Conservation (phyloP, 1,140 invertebrate species). For the Aplysia californica region DNA sequence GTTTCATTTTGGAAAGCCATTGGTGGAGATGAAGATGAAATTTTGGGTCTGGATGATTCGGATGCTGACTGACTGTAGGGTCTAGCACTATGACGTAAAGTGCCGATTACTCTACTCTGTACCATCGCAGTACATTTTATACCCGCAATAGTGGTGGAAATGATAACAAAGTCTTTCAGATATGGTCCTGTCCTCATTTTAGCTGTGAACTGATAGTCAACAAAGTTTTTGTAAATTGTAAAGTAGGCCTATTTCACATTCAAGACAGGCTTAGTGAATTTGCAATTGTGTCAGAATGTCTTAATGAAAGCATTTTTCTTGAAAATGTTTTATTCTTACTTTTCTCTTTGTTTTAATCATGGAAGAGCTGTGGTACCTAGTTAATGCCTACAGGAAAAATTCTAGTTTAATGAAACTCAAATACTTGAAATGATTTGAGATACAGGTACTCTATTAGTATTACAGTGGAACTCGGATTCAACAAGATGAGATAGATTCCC, state of each 20-base stretch:
- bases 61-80: conserved; percentile 2
- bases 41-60: conserved; percentile 64
- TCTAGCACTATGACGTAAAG: not conserved
- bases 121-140: not conserved
- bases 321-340: too few relatives aligned
- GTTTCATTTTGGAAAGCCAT: conserved; percentile 84
- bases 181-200: not conserved
- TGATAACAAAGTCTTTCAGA: not conserved
- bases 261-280: too few relatives aligned
- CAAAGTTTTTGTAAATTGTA: not conserved
- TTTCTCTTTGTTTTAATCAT: too few relatives aligned
- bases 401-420: too few relatives aligned
- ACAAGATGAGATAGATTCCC: too few relatives aligned
- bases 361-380: too few relatives aligned
- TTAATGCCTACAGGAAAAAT: too few relatives aligned
- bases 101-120: not conserved
- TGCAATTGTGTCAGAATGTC: too few relatives aligned
- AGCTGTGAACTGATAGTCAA: not conserved
- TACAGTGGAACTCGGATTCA: too few relatives aligned
- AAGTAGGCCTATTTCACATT: not conserved
- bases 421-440: too few relatives aligned
- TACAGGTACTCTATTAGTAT: too few relatives aligned
- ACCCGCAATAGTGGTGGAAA: not conserved
- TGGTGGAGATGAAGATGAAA: conserved; percentile 80
- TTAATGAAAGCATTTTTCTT: too few relatives aligned